These are phyloP conservation scores for Pseudomyrmex cubaensis DNA, from an alignment of 1,140 invertebrate genomes.

Conservation along the genomic window DNA sequence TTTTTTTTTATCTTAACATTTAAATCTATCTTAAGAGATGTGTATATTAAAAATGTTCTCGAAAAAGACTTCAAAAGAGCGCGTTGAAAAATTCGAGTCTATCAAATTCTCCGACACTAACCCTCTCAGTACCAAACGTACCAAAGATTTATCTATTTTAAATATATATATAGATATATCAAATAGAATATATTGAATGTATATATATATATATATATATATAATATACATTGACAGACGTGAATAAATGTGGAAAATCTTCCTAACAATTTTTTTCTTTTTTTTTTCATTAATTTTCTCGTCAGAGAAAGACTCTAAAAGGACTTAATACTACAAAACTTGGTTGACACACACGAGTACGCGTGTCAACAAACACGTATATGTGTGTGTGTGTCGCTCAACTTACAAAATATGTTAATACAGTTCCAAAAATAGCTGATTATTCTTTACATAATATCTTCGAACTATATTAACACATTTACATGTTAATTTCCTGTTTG, in stretches of 20 bases:
- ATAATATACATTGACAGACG: conserved; percentile 7
- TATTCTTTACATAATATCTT: not conserved
- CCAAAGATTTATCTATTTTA: not conserved
- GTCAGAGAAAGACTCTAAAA: no score
- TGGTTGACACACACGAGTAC: no score
- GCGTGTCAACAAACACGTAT: no score
- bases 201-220: not conserved
- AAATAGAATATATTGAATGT: conserved; percentile 24
- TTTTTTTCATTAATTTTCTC: not conserved
- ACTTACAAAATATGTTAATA: not conserved
- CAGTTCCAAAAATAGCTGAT: not conserved
- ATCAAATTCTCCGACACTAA: conserved; percentile 29
- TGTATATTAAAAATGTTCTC: conserved; percentile 32
- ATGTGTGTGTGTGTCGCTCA: no score
- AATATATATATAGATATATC: conserved; percentile 9
- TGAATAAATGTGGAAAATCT: conserved; percentile 3
- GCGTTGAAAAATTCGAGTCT: conserved; percentile 7
- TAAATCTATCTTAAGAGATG: conserved; percentile 31
- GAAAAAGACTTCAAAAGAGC: conserved; percentile 38
- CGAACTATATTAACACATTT: not conserved
- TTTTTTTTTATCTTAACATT: conserved; percentile 7
- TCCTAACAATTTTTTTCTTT: conserved; percentile 3
- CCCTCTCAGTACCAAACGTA: conserved; percentile 28
- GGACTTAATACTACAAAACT: no score
- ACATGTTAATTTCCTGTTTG: not conserved